Evolutionary conservation across 2,888 invertebrate genomes (phyloP).

Genomic region (Melieria crassipennis): DNA sequence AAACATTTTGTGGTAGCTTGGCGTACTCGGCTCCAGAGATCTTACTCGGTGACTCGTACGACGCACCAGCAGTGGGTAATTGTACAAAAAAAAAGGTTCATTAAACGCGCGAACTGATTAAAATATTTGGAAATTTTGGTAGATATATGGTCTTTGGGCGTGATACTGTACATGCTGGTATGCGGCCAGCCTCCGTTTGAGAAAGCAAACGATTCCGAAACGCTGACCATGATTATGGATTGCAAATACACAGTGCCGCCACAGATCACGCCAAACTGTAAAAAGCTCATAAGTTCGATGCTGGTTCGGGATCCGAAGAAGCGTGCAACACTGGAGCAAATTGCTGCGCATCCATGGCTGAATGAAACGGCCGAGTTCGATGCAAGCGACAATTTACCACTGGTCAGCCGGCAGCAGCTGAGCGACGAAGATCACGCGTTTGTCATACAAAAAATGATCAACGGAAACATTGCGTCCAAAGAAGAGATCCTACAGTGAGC

Average conservation of each 20-base stretch:
- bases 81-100: slow-evolving; percentile 1
- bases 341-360: slow-evolving; percentile 88
- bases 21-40: slow-evolving; percentile 99
- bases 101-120: not conserved
- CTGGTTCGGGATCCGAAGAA: slow-evolving; percentile 92
- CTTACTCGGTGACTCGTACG: slow-evolving; percentile 96
- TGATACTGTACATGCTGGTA: slow-evolving; percentile 98
- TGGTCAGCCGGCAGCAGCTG: slow-evolving; percentile 89
- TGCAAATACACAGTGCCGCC: slow-evolving; percentile 95
- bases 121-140: slow-evolving; percentile 48
- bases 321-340: slow-evolving; percentile 87
- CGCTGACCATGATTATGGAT: slow-evolving; percentile 99
- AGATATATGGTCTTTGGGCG: slow-evolving; percentile 99
- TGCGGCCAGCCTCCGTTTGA: slow-evolving; percentile 98
- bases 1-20: slow-evolving; percentile 97
- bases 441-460: slow-evolving; percentile 95
- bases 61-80: slow-evolving; percentile 95
- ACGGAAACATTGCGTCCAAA: slow-evolving; percentile 92
- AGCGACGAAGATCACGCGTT: slow-evolving; percentile 90
- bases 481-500: slow-evolving; percentile 91
- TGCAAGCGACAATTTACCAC: slow-evolving; percentile 74
- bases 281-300: slow-evolving; percentile 92
- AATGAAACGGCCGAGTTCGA: slow-evolving; percentile 65
- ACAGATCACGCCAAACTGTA: slow-evolving; percentile 87
- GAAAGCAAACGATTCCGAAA: slow-evolving; percentile 99